Conservation (phyloP, 2,797 vertebrate genomes). For the Peromyscus attwateri region DNA sequence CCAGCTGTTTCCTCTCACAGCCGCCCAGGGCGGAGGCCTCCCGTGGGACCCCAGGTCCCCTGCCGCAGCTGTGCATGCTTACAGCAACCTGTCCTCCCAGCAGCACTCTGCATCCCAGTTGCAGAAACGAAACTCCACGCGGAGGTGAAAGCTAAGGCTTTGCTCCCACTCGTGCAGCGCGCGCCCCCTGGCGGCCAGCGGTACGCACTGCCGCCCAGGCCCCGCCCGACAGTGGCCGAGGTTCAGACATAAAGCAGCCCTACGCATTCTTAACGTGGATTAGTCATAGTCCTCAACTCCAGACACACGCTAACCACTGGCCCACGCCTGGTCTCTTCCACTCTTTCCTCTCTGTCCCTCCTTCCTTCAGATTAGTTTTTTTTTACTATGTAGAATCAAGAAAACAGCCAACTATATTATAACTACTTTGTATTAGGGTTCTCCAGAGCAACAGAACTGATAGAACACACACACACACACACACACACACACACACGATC, state of each 20-base stretch:
- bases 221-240: not conserved
- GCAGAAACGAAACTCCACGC: not conserved
- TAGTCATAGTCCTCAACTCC: not conserved
- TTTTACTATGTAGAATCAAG: not conserved
- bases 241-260: not conserved
- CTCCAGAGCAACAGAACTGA: not conserved
- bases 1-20: slow-evolving; percentile 67
- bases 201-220: not conserved
- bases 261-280: not conserved
- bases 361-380: not conserved
- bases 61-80: not conserved
- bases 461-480: too few relatives aligned
- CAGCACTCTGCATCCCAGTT: not conserved
- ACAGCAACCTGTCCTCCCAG: not conserved
- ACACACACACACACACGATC: too few relatives aligned
- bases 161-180: not conserved
- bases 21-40: not conserved
- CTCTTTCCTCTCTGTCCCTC: not conserved
- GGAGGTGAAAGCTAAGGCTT: not conserved
- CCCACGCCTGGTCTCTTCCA: not conserved
- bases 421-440: not conserved
- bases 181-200: slow-evolving; percentile 36
- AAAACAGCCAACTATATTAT: not conserved
- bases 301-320: not conserved
- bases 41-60: not conserved